Evolutionary conservation across 2,797 vertebrate species (phyloP).

Genomic region (Alcedo quadribrachys): DNA sequence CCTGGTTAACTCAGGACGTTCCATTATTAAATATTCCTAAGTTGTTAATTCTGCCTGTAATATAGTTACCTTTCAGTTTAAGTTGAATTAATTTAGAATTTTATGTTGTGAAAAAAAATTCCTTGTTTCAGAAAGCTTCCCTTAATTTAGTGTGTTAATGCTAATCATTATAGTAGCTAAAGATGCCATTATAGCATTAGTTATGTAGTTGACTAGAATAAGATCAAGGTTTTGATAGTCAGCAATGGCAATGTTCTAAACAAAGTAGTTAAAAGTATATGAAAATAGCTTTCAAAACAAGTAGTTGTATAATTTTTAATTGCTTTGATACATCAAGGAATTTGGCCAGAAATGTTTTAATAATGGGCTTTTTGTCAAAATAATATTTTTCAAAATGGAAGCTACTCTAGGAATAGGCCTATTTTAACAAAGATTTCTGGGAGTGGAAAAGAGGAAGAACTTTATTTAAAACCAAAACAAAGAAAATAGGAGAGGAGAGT

Average conservation of each 20-base stretch:
- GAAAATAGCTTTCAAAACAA: not conserved
- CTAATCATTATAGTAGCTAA: not conserved
- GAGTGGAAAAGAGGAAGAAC: not conserved
- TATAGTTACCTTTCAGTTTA: not conserved
- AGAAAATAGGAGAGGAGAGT: not conserved
- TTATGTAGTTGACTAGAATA: not conserved
- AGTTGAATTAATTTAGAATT: not conserved
- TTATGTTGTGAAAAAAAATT: not conserved
- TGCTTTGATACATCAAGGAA: not conserved
- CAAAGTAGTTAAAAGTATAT: not conserved
- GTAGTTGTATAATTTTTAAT: not conserved
- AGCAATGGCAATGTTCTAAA: not conserved
- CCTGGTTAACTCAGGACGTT: not conserved
- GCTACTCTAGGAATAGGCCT: not conserved
- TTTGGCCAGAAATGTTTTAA: not conserved
- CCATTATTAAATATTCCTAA: not conserved
- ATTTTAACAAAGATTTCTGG: not conserved
- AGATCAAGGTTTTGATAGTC: not conserved
- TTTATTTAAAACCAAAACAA: not conserved
- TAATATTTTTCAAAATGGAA: not conserved
- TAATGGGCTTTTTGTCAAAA: not conserved
- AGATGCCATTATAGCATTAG: not conserved
- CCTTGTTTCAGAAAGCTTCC: not conserved
- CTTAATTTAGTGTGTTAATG: not conserved
- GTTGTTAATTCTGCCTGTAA: not conserved